A percentile compares a stretch with the other conserved stretches of the same genome.
Conservation (phyloP, 2,797 vertebrate genomes). For the Catharus ustulatus region DNA sequence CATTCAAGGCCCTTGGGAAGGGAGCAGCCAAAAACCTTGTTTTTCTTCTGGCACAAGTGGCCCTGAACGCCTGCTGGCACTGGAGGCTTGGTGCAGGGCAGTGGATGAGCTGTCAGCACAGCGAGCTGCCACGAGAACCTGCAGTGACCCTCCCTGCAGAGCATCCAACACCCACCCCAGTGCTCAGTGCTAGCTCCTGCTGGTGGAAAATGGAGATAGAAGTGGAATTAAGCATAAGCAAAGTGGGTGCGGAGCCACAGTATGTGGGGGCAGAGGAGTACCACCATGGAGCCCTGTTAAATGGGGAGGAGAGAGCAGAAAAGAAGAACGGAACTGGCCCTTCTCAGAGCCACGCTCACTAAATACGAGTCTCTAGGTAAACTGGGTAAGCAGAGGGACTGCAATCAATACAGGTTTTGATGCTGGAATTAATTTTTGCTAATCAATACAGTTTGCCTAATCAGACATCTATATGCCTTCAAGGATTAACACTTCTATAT, state of each 20-base stretch:
- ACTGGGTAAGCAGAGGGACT: background rate
- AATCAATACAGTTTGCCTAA: background rate
- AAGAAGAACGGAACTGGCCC: background rate
- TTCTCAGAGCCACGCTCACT: too few relatives aligned
- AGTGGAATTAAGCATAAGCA: background rate
- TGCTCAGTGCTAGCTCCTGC: background rate
- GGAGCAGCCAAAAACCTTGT: background rate
- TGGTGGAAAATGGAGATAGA: background rate
- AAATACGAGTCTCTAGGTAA: background rate
- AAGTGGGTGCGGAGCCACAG: background rate
- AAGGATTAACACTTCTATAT: background rate
- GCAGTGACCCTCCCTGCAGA: rapidly evolving
- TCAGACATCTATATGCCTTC: background rate
- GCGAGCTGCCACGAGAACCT: rapidly evolving
- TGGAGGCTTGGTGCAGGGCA: background rate
- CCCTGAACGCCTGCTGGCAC: background rate
- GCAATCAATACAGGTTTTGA: constrained; percentile 11
- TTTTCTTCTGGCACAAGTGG: background rate
- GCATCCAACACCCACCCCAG: background rate
- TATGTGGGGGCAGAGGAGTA: background rate
- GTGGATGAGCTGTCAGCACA: background rate
- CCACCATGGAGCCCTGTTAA: rapidly evolving
- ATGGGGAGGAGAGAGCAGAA: background rate
- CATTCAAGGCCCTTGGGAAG: background rate
- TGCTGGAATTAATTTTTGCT: constrained; percentile 30